A percentile compares a stretch with the other conserved stretches of the same genome.
Conservation (phyloP, 2,797 vertebrate genomes). For the Pterois miles region DNA sequence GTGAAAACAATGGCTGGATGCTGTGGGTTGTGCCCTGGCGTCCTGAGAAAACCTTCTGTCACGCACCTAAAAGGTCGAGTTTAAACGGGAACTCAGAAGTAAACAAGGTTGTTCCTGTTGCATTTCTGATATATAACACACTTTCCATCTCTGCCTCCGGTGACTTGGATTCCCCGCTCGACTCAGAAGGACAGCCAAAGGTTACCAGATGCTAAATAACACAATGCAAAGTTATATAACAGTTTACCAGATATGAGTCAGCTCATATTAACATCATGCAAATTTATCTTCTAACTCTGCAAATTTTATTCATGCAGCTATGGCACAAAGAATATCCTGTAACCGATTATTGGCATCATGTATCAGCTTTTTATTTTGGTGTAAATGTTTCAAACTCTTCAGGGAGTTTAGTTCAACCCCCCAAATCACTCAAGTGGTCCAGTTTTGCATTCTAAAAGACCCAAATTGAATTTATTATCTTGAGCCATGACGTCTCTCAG, state of each 20-base stretch:
- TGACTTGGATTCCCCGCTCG: slow-evolving; percentile 59
- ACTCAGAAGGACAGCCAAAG: slow-evolving; percentile 67
- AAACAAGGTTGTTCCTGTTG: slow-evolving; percentile 63
- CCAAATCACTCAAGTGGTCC: neutral
- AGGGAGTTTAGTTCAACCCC: neutral
- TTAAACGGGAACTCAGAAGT: slow-evolving; percentile 41
- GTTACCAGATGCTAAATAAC: slow-evolving; percentile 75
- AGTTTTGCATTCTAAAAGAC: neutral
- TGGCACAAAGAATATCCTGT: neutral
- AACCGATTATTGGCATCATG: slow-evolving; percentile 17
- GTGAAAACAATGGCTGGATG: slow-evolving; percentile 33
- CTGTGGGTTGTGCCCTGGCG: slow-evolving; percentile 1
- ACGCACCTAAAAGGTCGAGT: slow-evolving; percentile 14
- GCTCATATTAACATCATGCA: slow-evolving; percentile 30
- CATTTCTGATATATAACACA: slow-evolving; percentile 63
- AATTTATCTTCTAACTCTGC: neutral
- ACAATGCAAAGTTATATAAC: slow-evolving; percentile 61
- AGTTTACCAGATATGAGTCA: slow-evolving; percentile 58
- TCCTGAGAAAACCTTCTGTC: slow-evolving; percentile 59
- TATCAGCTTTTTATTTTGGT: neutral
- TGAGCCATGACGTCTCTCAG: neutral
- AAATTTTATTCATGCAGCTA: neutral
- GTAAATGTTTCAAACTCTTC: neutral
- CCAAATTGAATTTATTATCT: neutral
- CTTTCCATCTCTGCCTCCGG: slow-evolving; percentile 61